A percentile compares a stretch with the other conserved stretches of the same genome.
These are phyloP conservation scores for Natrix natrix DNA, from an alignment of 2,797 vertebrate genomes.

Conservation along the genomic window DNA sequence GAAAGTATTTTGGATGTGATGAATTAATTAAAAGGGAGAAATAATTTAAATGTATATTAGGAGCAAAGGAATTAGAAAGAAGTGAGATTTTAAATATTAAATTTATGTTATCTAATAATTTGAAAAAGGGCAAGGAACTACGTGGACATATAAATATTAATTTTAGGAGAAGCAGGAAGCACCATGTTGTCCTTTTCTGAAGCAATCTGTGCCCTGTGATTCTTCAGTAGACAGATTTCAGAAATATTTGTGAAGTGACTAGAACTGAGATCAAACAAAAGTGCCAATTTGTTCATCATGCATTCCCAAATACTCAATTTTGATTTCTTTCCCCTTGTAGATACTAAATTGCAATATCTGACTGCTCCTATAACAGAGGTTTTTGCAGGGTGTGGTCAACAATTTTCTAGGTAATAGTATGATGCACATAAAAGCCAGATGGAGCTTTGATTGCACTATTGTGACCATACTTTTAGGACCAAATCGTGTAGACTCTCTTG, in stretches of 20 bases:
- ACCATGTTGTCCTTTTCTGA: slow-evolving; percentile 12
- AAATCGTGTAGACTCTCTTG: not conserved
- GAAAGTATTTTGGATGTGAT: slow-evolving; percentile 56
- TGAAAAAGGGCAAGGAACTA: slow-evolving; percentile 15
- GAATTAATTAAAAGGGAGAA: slow-evolving; percentile 12
- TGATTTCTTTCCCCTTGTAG: not conserved
- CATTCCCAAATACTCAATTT: not conserved
- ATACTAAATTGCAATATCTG: not conserved
- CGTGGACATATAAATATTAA: slow-evolving; percentile 27
- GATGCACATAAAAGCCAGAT: not conserved
- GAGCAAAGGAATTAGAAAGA: slow-evolving; percentile 33
- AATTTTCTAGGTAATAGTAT: not conserved
- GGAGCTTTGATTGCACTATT: not conserved
- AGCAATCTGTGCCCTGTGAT: slow-evolving; percentile 22
- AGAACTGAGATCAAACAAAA: slow-evolving; percentile 34
- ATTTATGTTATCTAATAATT: slow-evolving; percentile 38
- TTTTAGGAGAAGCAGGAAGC: not conserved
- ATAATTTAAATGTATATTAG: slow-evolving; percentile 30
- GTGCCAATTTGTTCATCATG: slow-evolving; percentile 43
- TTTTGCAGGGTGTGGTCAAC: not conserved
- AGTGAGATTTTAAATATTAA: slow-evolving; percentile 47
- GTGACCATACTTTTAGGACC: not conserved
- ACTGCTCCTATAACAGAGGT: not conserved
- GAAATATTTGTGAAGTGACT: slow-evolving; percentile 40
- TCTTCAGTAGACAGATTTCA: slow-evolving; percentile 21